Conservation (phyloP, 2,888 invertebrate species). For the Cactoblastis cactorum region DNA sequence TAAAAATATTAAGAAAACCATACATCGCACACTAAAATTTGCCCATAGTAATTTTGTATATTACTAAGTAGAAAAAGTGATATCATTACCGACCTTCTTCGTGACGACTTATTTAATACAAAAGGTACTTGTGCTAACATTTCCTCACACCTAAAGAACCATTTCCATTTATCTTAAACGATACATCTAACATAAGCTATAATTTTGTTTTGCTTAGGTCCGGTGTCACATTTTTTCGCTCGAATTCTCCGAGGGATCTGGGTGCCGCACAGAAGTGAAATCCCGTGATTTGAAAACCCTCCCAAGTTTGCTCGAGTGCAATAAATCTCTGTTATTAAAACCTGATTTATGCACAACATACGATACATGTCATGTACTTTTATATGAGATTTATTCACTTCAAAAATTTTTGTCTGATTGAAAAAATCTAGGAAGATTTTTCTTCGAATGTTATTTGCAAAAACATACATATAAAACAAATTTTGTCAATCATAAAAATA, state of each 20-base stretch:
- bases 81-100: too few relatives aligned
- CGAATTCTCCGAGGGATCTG: slow-evolving; percentile 26
- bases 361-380: slow-evolving; percentile 13
- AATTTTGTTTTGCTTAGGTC: slow-evolving; percentile 10
- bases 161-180: too few relatives aligned
- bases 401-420: background rate
- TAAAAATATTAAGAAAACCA: too few relatives aligned
- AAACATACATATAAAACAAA: too few relatives aligned
- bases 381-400: slow-evolving; percentile 6
- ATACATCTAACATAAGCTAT: background rate
- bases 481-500: too few relatives aligned
- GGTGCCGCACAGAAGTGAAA: slow-evolving; percentile 30
- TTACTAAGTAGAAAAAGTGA: too few relatives aligned
- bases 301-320: slow-evolving; percentile 26
- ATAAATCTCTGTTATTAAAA: slow-evolving; percentile 42
- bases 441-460: slow-evolving; percentile 1
- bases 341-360: slow-evolving; percentile 36
- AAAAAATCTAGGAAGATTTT: background rate
- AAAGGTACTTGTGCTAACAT: too few relatives aligned
- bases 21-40: too few relatives aligned
- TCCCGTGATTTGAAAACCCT: slow-evolving; percentile 29
- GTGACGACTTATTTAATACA: too few relatives aligned
- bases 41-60: too few relatives aligned
- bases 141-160: too few relatives aligned
- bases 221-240: slow-evolving; percentile 29